A percentile compares a stretch with the other conserved stretches of the same genome.
Conservation (phyloP, 2,888 invertebrate species). For the Cephus runcator region DNA sequence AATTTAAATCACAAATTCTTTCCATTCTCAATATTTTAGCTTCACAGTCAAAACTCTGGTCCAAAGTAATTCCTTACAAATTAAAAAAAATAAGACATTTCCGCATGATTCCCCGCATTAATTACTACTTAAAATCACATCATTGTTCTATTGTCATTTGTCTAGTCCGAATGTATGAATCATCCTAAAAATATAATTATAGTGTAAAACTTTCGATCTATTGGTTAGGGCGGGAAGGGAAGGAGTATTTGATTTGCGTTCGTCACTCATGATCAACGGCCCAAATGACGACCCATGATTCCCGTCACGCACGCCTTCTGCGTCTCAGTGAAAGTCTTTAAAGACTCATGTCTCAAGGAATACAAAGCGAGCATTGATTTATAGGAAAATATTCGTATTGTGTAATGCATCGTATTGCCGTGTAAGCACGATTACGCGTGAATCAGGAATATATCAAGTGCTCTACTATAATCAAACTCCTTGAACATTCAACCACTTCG, state of each 20-base stretch:
- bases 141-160: neutral
- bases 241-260: neutral
- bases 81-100: neutral
- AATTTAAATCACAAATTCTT: neutral
- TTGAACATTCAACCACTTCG: neutral
- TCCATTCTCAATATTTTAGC: neutral
- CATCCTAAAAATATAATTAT: neutral
- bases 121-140: neutral
- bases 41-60: neutral
- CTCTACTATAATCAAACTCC: neutral
- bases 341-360: slow-evolving; percentile 41
- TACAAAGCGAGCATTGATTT: slow-evolving; percentile 50
- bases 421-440: slow-evolving; percentile 33
- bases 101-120: neutral
- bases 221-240: neutral
- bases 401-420: slow-evolving; percentile 37
- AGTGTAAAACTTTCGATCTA: neutral
- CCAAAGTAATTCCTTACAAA: neutral
- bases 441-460: slow-evolving; percentile 23
- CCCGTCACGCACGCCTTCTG: slow-evolving; percentile 27
- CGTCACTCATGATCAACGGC: neutral
- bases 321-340: slow-evolving; percentile 57
- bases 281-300: slow-evolving; percentile 1
- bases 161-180: neutral
- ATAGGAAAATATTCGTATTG: slow-evolving; percentile 53